Evolutionary conservation across 1,140 invertebrate species (phyloP).

Genomic region (Drosophila ogumai): DNA sequence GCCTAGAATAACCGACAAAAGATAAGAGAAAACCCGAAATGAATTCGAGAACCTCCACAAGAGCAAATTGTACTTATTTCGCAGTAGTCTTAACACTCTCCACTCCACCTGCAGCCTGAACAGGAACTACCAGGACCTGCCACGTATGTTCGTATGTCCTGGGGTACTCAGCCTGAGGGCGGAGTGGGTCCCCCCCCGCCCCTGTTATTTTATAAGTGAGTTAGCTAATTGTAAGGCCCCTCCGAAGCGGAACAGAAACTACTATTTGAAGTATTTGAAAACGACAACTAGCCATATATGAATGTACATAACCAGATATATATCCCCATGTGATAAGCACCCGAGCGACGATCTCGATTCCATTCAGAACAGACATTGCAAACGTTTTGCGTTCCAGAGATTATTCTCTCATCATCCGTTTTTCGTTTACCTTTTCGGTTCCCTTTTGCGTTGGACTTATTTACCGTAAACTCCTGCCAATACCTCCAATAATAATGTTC

Average conservation of each 20-base stretch:
- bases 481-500: constrained; percentile 75
- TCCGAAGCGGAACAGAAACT: constrained; percentile 26
- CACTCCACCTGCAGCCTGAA: constrained; percentile 43
- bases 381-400: constrained; percentile 54
- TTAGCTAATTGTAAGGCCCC: constrained; percentile 68
- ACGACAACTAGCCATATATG: constrained; percentile 35
- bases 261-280: constrained; percentile 1
- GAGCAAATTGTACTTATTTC: constrained; percentile 72
- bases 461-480: constrained; percentile 41
- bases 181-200: constrained; percentile 16
- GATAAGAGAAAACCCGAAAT: constrained; percentile 35
- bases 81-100: constrained; percentile 31
- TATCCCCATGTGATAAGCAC: constrained; percentile 46
- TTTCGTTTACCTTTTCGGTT: constrained; percentile 39
- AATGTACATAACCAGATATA: constrained; percentile 48
- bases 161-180: constrained; percentile 2
- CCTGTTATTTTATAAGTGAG: constrained; percentile 64
- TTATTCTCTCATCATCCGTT: constrained; percentile 49
- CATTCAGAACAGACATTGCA: constrained; percentile 57
- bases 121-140: no score
- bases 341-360: constrained; percentile 36
- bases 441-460: constrained; percentile 38
- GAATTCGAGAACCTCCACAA: constrained; percentile 55
- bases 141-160: background rate
- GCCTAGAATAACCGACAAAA: constrained; percentile 49